Conservation (phyloP, 2,797 vertebrate genomes). For the Australoheros facetus region DNA sequence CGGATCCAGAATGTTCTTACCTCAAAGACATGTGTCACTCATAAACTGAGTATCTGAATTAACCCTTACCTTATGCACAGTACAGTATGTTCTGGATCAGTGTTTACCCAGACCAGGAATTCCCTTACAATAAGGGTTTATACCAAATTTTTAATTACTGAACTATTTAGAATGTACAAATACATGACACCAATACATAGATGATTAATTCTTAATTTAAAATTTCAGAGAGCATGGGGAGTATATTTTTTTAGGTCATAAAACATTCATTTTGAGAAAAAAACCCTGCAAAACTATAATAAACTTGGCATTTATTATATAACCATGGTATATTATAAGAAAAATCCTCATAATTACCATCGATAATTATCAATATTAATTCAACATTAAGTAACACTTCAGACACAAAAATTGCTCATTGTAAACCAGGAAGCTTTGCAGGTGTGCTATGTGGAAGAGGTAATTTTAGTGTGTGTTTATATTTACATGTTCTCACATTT, state of each 20-base stretch:
- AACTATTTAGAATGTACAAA: neutral
- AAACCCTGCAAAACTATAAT: too few species aligned
- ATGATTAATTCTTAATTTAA: neutral
- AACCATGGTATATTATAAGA: neutral
- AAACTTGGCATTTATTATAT: neutral
- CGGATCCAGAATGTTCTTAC: slow-evolving; percentile 3
- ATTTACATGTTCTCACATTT: too few species aligned
- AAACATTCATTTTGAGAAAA: too few species aligned
- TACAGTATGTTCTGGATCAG: neutral
- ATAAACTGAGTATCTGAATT: neutral
- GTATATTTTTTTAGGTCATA: too few species aligned
- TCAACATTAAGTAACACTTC: too few species aligned
- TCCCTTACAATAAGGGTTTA: neutral
- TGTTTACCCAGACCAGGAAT: neutral
- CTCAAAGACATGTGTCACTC: neutral
- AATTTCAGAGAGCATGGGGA: too few species aligned
- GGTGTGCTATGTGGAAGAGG: too few species aligned
- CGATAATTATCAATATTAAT: neutral
- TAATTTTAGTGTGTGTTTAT: too few species aligned
- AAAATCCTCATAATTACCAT: neutral
- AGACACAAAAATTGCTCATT: too few species aligned
- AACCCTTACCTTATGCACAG: too few species aligned
- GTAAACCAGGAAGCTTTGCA: too few species aligned
- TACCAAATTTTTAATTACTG: neutral
- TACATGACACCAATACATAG: neutral